These are phyloP conservation scores for Pachypsylla venusta DNA, from an alignment of 1,140 invertebrate species.

Conservation along the genomic window DNA sequence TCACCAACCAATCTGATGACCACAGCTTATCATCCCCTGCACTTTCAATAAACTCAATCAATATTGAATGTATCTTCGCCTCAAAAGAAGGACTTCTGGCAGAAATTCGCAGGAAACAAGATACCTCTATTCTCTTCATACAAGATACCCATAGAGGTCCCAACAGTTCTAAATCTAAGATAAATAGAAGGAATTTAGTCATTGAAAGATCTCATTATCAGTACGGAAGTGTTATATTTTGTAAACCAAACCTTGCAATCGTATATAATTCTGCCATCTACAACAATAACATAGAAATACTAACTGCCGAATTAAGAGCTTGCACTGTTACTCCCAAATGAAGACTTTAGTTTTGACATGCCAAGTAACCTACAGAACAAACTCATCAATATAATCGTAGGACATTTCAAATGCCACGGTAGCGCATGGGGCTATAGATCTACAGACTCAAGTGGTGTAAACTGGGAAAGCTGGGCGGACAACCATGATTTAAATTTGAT, in stretches of 20 bases:
- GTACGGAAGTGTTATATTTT: neutral
- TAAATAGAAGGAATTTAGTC: neutral
- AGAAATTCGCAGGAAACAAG: neutral
- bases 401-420: conserved; percentile 15
- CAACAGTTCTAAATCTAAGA: neutral
- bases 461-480: conserved; percentile 10
- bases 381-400: conserved; percentile 11
- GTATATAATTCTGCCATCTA: neutral
- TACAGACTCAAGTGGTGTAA: conserved; percentile 8
- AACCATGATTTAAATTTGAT: neutral
- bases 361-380: conserved; percentile 10
- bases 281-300: neutral
- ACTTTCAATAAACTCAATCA: neutral
- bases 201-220: neutral
- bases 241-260: neutral
- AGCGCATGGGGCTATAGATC: conserved; percentile 9
- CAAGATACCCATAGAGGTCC: neutral
- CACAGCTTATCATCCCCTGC: neutral
- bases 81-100: neutral
- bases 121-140: neutral
- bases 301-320: too few species aligned
- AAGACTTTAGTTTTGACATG: neutral
- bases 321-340: neutral
- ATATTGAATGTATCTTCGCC: neutral
- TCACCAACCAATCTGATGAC: neutral